phyloP scores from a whole-genome alignment of 2,113 vertebrate species.

The Hippocampus barbouri region DNA sequence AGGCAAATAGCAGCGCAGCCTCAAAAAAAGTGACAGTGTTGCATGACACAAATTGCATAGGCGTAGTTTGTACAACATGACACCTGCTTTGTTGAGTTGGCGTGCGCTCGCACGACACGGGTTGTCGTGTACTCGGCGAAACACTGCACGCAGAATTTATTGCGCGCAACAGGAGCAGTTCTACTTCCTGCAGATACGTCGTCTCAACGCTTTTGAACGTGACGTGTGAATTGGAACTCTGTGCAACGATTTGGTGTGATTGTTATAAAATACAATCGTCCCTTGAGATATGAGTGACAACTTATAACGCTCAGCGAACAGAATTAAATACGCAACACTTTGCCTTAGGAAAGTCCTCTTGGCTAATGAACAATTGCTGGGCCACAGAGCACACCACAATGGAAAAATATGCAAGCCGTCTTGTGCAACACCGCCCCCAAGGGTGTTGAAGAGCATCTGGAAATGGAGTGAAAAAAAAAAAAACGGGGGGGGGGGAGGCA shows the following conservation, averaged over 20 bases:
- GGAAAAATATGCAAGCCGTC: conserved; percentile 18
- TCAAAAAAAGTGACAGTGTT: conserved; percentile 1
- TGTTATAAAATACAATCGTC: neutral
- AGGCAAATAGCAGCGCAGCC: neutral
- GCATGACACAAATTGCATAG: neutral
- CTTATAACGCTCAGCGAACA: no score
- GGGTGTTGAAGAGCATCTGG: conserved; percentile 41
- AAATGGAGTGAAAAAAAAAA: conserved; percentile 35
- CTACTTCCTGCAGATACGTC: neutral
- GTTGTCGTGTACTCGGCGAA: neutral
- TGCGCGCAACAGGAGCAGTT: neutral
- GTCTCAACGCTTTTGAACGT: neutral
- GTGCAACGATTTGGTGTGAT: conserved; percentile 7
- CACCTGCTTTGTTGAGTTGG: neutral
- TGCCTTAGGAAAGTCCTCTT: no score
- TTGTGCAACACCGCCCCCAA: conserved; percentile 20
- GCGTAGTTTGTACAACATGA: neutral
- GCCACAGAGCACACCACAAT: neutral
- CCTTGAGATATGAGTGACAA: no score
- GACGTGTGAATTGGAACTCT: conserved; percentile 9
- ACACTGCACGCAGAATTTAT: neutral
- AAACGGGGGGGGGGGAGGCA: conserved; percentile 8
- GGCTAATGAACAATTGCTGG: neutral
- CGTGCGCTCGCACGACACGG: neutral
- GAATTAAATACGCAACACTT: no score